These are phyloP conservation scores for Kryptolebias ocellatus DNA, from an alignment of 2,797 vertebrate genomes.

Conservation along the genomic window DNA sequence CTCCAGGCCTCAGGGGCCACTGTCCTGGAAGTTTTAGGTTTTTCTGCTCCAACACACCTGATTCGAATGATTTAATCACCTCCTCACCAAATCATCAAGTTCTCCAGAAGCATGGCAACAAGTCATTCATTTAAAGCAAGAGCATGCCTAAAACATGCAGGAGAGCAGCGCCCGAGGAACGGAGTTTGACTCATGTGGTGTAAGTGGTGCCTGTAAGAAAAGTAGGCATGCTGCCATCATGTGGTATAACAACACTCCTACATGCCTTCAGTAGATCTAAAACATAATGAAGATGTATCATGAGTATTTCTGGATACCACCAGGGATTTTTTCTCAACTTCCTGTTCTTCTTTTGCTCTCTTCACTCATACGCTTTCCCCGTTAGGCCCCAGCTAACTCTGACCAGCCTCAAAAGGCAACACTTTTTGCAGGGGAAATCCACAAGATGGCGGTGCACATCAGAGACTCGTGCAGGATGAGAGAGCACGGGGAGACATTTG, in stretches of 20 bases:
- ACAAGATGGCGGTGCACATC: slow-evolving; percentile 66
- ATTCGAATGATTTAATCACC: too few species aligned
- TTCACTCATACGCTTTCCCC: neutral
- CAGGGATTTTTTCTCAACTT: neutral
- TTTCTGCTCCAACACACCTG: too few species aligned
- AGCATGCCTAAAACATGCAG: too few species aligned
- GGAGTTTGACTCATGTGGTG: too few species aligned
- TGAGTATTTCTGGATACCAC: neutral
- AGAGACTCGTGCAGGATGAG: slow-evolving; percentile 3
- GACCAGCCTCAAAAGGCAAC: neutral
- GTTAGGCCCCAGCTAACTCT: neutral
- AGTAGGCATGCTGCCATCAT: slow-evolving; percentile 34
- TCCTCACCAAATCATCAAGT: too few species aligned
- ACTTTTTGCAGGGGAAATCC: slow-evolving; percentile 47
- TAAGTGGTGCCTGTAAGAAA: neutral
- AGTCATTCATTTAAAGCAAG: too few species aligned
- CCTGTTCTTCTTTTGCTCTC: neutral
- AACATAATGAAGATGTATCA: neutral
- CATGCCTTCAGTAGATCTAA: neutral
- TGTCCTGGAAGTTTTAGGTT: too few species aligned
- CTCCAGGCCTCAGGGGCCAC: too few species aligned
- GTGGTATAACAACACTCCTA: slow-evolving; percentile 14
- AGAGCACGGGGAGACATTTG: neutral
- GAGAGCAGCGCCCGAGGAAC: too few species aligned
- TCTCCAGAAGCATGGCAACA: too few species aligned